Evolutionary conservation across 2,113 vertebrate species (phyloP), one percentile per base, ranked within the genome.

Genomic region (Ageneiosus marmoratus): DNA sequence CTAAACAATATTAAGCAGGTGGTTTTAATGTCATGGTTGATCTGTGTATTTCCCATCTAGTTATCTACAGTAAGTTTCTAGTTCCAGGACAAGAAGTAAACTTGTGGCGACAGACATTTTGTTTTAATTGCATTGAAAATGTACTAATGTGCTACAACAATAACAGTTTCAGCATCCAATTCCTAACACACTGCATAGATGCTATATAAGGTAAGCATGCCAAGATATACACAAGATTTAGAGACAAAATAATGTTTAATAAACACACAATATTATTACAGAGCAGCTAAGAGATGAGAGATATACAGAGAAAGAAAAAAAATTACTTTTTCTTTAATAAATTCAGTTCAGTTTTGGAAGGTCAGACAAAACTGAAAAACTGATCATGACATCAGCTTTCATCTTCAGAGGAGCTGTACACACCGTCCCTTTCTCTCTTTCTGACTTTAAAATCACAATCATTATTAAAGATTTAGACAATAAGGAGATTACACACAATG

Each of bases 181-280:
- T 72, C 11, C 34, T 22, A n/a, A 70, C 22, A 44, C 34, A 70
- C 24, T 16, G 13, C 12, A 67, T 7, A 10, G 1, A 4, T 18
- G 5, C 4, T 29, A 29, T 18, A 9, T 29, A 16, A 51, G 5
- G 2, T 24, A 55, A 55, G 11, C 5, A 51, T 2, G 34, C 29
- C 5, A 10, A 5, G 18, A 51, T 20, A 73, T 13, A 9, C 24
- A 53, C 27, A 75, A 0, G 3, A 18, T 24, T 55, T 76, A 37
- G 10, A 20, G 73, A 76, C 73, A 55, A 76, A 55, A 76, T 55
- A 13, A 51, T 20, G 22, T 76, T 76, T 76, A 76, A 76, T 76
- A 55, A 76, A 55, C 32, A 55, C 29, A 53, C 4, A 76, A 55
- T 24, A 55, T 55, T 18, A 55, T 76, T 22, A 55, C 32, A 24